A percentile compares a stretch with the other conserved stretches of the same genome.
phyloP scores from a whole-genome alignment of 2,888 invertebrate genomes.

The Idaea aversata region DNA sequence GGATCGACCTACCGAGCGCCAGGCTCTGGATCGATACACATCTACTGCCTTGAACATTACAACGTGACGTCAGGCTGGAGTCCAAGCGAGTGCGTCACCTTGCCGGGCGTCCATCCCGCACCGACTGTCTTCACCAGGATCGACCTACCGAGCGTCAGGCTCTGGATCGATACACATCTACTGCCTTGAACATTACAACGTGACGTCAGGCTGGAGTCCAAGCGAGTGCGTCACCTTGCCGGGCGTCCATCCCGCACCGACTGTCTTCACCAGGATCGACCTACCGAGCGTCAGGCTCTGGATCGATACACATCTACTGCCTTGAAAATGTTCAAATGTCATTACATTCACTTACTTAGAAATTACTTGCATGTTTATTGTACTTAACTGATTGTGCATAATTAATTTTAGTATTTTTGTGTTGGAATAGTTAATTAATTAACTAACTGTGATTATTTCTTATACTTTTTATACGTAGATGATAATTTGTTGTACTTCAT shows the following conservation, averaged over 20 bases:
- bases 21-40: conserved; percentile 44
- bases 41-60: neutral
- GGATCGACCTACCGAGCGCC: conserved; percentile 43
- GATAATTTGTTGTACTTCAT: too few relatives aligned
- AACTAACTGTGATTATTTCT: too few relatives aligned
- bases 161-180: conserved; percentile 42
- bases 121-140: conserved; percentile 60
- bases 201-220: conserved; percentile 65
- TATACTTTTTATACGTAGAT: too few relatives aligned
- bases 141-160: conserved; percentile 38
- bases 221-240: conserved; percentile 30
- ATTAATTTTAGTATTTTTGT: too few relatives aligned
- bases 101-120: conserved; percentile 11
- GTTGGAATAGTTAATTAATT: too few relatives aligned
- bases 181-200: conserved; percentile 16
- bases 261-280: conserved; percentile 55
- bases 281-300: conserved; percentile 42
- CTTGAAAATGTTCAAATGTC: too few relatives aligned
- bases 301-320: conserved; percentile 31
- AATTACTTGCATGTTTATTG: too few relatives aligned
- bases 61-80: conserved; percentile 68
- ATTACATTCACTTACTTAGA: too few relatives aligned
- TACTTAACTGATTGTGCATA: too few relatives aligned
- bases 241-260: conserved; percentile 37
- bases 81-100: conserved; percentile 34